Conservation (phyloP, 2,797 vertebrate genomes). For the Gephyroberyx darwinii region DNA sequence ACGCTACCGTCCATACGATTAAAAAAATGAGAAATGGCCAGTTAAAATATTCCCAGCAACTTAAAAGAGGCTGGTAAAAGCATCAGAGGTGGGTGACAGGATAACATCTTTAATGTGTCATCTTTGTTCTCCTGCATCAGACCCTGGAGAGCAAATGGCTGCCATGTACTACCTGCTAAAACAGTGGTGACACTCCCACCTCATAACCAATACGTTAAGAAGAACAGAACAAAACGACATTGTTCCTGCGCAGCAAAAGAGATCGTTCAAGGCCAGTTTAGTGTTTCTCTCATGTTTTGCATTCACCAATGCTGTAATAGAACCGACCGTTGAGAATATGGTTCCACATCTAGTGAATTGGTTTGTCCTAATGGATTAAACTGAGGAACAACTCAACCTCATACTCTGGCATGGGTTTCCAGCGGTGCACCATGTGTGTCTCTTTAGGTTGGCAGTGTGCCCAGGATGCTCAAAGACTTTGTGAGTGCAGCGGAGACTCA, state of each 20-base stretch:
- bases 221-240: slow-evolving; percentile 33
- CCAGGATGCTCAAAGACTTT: slow-evolving; percentile 42
- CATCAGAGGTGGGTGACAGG: background rate
- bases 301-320: background rate
- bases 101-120: slow-evolving; percentile 4
- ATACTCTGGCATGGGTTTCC: slow-evolving; percentile 19
- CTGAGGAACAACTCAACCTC: slow-evolving; percentile 25
- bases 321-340: slow-evolving; percentile 16
- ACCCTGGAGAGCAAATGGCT: slow-evolving; percentile 12
- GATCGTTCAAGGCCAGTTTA: slow-evolving; percentile 10
- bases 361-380: slow-evolving; percentile 50
- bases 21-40: background rate
- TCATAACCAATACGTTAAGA: slow-evolving; percentile 36
- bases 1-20: too few species aligned
- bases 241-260: slow-evolving; percentile 37
- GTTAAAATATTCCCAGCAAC: background rate
- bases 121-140: slow-evolving; percentile 17
- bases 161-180: slow-evolving; percentile 18
- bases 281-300: slow-evolving; percentile 27
- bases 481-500: slow-evolving; percentile 34
- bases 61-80: background rate
- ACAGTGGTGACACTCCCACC: slow-evolving; percentile 9
- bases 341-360: slow-evolving; percentile 27
- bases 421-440: slow-evolving; percentile 40
- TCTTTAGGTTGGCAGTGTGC: slow-evolving; percentile 58